Evolutionary conservation across 2,113 vertebrate genomes (phyloP).

Genomic region (Lasiurus borealis): DNA sequence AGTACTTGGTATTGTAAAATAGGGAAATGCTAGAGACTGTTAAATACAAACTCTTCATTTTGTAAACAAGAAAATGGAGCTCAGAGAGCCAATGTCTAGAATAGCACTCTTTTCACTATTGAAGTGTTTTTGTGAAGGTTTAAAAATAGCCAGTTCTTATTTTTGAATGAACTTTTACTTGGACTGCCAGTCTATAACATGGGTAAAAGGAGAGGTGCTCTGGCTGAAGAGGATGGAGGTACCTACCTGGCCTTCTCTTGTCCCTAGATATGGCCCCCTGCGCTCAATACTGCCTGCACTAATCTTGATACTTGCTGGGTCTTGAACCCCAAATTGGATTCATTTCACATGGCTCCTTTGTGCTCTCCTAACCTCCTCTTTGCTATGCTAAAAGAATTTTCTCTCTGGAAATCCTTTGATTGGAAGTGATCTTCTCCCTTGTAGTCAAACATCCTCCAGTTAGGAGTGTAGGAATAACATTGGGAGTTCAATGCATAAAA

Average conservation of each 20-base stretch:
- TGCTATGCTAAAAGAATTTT: background rate
- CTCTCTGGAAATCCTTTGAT: background rate
- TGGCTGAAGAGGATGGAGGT: background rate
- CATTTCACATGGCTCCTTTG: background rate
- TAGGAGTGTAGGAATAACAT: background rate
- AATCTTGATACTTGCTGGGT: background rate
- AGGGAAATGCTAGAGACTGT: background rate
- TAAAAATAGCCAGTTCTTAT: background rate
- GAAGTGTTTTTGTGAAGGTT: background rate
- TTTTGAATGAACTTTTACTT: background rate
- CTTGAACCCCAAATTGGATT: background rate
- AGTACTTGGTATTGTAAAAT: background rate
- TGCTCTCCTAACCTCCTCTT: background rate
- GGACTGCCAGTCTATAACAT: background rate
- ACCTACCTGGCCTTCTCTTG: background rate
- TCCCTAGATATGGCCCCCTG: background rate
- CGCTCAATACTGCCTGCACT: background rate
- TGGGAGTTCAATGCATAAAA: conserved; percentile 27
- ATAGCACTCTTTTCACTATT: background rate
- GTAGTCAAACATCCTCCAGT: background rate
- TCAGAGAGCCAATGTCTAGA: background rate
- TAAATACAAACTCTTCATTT: conserved; percentile 20
- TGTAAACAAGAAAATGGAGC: background rate
- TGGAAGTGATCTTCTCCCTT: conserved; percentile 11
- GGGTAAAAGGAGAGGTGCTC: background rate